Evolutionary conservation across 1,140 invertebrate species (phyloP), one percentile per base, ranked within the genome.

Genomic region (Oryzaephilus surinamensis): DNA sequence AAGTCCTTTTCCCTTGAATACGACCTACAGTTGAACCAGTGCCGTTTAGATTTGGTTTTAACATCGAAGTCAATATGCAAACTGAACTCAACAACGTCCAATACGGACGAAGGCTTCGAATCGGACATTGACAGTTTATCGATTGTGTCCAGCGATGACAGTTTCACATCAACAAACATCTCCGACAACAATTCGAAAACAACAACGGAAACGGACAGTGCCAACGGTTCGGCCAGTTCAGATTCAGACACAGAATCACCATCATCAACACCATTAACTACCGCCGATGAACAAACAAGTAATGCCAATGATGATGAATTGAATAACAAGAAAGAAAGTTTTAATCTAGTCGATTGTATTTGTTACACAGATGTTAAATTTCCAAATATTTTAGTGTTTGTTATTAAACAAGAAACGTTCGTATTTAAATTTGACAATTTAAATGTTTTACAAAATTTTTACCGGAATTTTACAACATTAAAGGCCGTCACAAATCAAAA

Each of bases 21-120:
- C 50, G 55, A 58, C 21, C 43, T 58, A 1, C 45, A 44, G 13
- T 41, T 60, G 5, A 53, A 43, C 20, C 35, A 27, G 21, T 10
- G 15, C 15, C 43, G 34, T 11, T 20, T 16, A 32, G 29, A 38
- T 12, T 33, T 40, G 23, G 39, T 41, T 26, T 12, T 5, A 15
- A 8, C 6, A 14, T 32, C 27, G 35, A 24, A 18, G 11, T 8
- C 15, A n/a, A 12, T 6, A 21, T 20, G 15, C 39, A 43, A 43
- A 27, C 23, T 38, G 6, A 28, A 36, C 7, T 41, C 24, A 10
- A 39, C 33, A 8, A 35, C 34, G 6, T 19, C 43, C 19, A 28
- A 23, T 36, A 24, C 10, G 4, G 62, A 64, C 33, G 63, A 65
- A 46, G 63, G 63, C 3, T 65, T 65, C 45, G 63, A 65, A 49